phyloP scores from a whole-genome alignment of 2,113 vertebrate genomes.

The Danionella cerebrum region DNA sequence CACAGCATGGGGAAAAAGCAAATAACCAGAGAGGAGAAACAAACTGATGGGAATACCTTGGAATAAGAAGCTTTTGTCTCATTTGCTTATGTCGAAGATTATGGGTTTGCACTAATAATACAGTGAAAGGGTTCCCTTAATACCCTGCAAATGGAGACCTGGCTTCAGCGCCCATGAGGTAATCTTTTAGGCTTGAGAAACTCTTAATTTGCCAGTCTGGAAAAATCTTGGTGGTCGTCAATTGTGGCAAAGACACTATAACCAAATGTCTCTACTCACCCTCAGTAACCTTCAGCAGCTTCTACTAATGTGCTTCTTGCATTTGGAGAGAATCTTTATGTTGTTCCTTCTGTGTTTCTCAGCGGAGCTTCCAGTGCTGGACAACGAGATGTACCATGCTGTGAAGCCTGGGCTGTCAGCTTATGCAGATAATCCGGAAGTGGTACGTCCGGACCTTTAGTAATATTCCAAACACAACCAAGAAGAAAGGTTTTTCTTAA shows the following conservation, averaged over 20 bases:
- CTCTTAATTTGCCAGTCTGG: slow-evolving; percentile 48
- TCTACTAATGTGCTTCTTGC: slow-evolving; percentile 14
- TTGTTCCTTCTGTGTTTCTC: slow-evolving; percentile 21
- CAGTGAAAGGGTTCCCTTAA: slow-evolving; percentile 8
- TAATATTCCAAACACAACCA: too few relatives aligned
- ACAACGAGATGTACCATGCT: slow-evolving; percentile 90
- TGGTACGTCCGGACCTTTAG: too few relatives aligned
- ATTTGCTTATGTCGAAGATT: background rate
- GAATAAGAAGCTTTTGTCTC: too few relatives aligned
- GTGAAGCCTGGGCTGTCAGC: slow-evolving; percentile 94
- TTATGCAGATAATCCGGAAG: slow-evolving; percentile 81
- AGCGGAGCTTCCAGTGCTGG: slow-evolving; percentile 79
- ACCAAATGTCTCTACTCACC: slow-evolving; percentile 16
- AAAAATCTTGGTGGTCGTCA: slow-evolving; percentile 35
- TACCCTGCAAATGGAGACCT: slow-evolving; percentile 19
- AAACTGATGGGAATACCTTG: background rate
- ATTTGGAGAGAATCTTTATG: slow-evolving; percentile 19
- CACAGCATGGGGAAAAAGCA: slow-evolving; percentile 35
- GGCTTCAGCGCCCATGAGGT: slow-evolving; percentile 30
- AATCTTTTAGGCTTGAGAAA: slow-evolving; percentile 23
- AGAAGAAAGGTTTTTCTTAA: too few relatives aligned
- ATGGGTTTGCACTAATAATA: slow-evolving; percentile 4
- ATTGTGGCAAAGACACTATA: slow-evolving; percentile 32
- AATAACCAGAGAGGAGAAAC: too few relatives aligned
- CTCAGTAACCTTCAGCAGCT: background rate